Evolutionary conservation across 2,888 invertebrate genomes (phyloP).

Genomic region (Melieria crassipennis): DNA sequence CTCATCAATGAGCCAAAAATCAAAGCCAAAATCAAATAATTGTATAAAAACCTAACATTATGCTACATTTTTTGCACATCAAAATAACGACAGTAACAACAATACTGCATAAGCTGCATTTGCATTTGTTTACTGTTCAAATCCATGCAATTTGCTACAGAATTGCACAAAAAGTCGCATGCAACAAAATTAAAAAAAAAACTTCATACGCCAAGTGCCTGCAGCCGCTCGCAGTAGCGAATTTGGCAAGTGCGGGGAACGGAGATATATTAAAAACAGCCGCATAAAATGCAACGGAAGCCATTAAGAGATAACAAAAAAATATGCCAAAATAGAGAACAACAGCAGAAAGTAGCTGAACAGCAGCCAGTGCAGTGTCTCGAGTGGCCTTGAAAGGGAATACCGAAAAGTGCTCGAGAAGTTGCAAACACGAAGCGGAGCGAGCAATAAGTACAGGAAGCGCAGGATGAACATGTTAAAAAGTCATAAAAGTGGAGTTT

Average conservation of each 20-base stretch:
- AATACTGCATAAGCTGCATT: no score
- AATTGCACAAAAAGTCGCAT: no score
- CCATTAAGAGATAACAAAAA: constrained; percentile 7
- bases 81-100: no score
- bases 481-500: constrained; percentile 29
- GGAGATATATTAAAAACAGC: neutral
- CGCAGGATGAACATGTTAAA: constrained; percentile 15
- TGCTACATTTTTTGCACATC: no score
- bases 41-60: no score
- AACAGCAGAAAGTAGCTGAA: neutral
- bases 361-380: neutral
- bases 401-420: neutral
- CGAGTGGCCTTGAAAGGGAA: constrained; percentile 18
- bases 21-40: no score
- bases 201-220: neutral
- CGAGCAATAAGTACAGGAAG: neutral
- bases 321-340: neutral
- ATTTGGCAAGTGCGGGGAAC: neutral
- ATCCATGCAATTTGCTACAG: no score
- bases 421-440: neutral
- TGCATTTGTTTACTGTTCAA: no score
- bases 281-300: constrained; percentile 11
- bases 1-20: no score
- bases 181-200: no score
- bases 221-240: neutral